Percentiles rank a stretch among this genome's conserved stretches.
Conservation (phyloP, 2,113 vertebrate species). For the Perca fluviatilis region DNA sequence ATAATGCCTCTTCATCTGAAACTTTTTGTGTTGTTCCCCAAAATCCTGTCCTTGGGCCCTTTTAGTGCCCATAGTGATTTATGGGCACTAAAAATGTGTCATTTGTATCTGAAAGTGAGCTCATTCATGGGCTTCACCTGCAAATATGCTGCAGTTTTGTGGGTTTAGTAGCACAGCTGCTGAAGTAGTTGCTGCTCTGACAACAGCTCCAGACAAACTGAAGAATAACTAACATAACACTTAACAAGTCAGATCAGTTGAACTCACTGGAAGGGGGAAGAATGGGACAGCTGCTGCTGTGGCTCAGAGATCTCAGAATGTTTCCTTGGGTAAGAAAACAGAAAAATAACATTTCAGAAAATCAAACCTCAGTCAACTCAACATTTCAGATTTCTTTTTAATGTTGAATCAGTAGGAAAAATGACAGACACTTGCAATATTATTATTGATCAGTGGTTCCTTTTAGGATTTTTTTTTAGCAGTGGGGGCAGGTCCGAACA, state of each 20-base stretch:
- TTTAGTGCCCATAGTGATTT: no score
- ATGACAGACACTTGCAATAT: not conserved
- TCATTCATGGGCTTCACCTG: no score
- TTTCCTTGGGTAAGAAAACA: not conserved
- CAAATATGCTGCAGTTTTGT: no score
- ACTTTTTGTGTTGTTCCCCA: not conserved
- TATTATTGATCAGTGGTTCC: no score
- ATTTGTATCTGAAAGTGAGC: no score
- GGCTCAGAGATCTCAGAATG: not conserved
- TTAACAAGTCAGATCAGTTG: not conserved
- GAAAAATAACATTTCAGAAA: not conserved
- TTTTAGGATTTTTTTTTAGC: no score
- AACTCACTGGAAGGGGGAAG: not conserved
- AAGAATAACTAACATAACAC: not conserved
- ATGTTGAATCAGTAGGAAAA: not conserved
- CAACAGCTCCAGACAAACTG: not conserved
- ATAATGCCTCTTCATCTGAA: not conserved
- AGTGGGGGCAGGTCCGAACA: no score
- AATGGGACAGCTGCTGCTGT: not conserved
- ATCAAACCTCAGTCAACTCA: not conserved
- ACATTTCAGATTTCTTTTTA: not conserved
- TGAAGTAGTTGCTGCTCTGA: no score
- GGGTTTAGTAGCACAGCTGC: no score
- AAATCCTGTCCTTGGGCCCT: not conserved
- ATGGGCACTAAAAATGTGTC: no score